Evolutionary conservation across 2,797 vertebrate genomes (phyloP), one percentile per base, ranked within the genome.

Genomic region (Geotrypetes seraphini): DNA sequence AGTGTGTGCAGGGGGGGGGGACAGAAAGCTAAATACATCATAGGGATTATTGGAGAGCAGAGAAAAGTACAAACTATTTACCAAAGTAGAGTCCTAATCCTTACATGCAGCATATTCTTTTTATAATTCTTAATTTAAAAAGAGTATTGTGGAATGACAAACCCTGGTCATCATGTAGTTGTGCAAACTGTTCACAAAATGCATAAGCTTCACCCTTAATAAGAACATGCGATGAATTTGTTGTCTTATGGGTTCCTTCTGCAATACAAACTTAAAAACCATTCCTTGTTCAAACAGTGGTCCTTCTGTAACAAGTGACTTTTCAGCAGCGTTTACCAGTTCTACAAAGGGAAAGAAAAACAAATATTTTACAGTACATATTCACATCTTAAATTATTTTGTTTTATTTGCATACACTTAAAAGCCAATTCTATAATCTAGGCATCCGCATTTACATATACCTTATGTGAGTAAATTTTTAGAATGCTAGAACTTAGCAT

Each of bases 81-180:
- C n/a, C n/a, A n/a, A n/a, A n/a, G n/a, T n/a, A n/a, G n/a, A n/a
- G n/a, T n/a, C n/a, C n/a, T n/a, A n/a, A n/a, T n/a, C n/a, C n/a
- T n/a, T n/a, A n/a, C n/a, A n/a, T n/a, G n/a, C n/a, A n/a, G n/a
- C n/a, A n/a, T n/a, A n/a, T n/a, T n/a, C n/a, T n/a, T n/a, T n/a
- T n/a, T n/a, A n/a, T n/a, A n/a, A n/a, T n/a, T n/a, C n/a, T n/a
- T n/a, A n/a, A n/a, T n/a, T n/a, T n/a, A n/a, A n/a, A n/a, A n/a
- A n/a, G n/a, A n/a, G n/a, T n/a, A n/a, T n/a, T n/a, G 8, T 15
- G 1, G 25, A 11, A 43, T 2, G 10, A 71, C 88, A 47, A 57
- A 97, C 96, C 81, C 96, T 76, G 16, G 96, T 99, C 85, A 90
- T 92, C 73, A 99, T 96, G 71, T 98, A 97, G 81, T 97, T 97